Base-by-base conservation (phyloP, 2,888 invertebrate species). In the Mechanitis messenoides region DNA sequence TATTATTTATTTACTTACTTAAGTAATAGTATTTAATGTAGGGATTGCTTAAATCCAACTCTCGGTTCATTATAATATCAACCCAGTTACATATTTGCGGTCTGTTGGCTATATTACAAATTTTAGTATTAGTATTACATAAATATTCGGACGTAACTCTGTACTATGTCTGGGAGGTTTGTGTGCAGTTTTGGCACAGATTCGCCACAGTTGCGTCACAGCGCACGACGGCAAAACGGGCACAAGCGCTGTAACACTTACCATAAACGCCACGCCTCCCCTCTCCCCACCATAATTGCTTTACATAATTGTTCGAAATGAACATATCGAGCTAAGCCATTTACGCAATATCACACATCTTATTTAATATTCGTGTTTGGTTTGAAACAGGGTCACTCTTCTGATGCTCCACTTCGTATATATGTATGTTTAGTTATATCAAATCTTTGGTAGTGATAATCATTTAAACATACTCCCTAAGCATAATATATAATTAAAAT, bases 181-280 rank as follows among this genome's bases (percentile, higher is more conserved):
- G 78, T 75, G 78, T 89, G 88, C 87, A 87, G 80, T 87, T 87
- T 86, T 87, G 87, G 87, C 89, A 88, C 81, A 90, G 85, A 88
- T 89, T 87, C 80, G 83, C 80, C 61, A 68, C 63, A 63, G 74
- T 87, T 87, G 87, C 87, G 81, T 87, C 81, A 85, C 74, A 64
- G 62, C 69, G 71, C 81, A 85, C 74, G 63, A 63, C 69, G 72
- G 72, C 73, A 81, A 80, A 85, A 81, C 80, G 84, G 78, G 87
- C 80, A 80, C 87, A 80, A 74, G 64, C 65, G 79, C 82, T 81
- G 87, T 88, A 87, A 88, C 85, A 89, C 87, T 88, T 86, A 85
- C 86, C 83, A 82, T 84, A 82, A 80, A 83, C 74, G 79, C 75
- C 71, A 72, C 74, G 66, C 76, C 71, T 71, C 77, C 77, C 78